Evolutionary conservation across 35 echinoderm and acorn worm genomes (phyloP).

Genomic region (Holothuria glaberrima): DNA sequence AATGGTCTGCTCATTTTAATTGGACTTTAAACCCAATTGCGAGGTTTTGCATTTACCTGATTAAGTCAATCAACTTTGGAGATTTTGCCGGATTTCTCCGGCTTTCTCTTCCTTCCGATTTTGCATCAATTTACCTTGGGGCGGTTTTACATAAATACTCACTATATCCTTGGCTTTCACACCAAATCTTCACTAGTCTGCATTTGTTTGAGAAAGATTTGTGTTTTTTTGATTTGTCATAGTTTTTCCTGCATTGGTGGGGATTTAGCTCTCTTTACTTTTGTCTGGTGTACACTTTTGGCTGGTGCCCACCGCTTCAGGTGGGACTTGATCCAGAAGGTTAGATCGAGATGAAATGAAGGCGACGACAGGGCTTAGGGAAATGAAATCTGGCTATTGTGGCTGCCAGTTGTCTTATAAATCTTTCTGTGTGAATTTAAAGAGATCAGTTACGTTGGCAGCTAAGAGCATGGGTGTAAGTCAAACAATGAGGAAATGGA

Average conservation of each 20-base stretch:
- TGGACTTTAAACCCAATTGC: constrained; percentile 52
- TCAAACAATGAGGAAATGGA: constrained; percentile 8
- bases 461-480: constrained; percentile 26
- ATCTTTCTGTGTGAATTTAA: constrained; percentile 35
- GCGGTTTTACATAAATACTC: constrained; percentile 24
- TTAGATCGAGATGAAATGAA: constrained; percentile 10
- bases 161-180: constrained; percentile 40
- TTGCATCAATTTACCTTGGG: constrained; percentile 39
- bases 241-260: constrained; percentile 23
- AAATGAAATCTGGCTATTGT: constrained; percentile 26
- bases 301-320: constrained; percentile 37
- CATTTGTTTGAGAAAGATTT: constrained; percentile 53
- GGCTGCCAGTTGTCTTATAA: constrained; percentile 38
- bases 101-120: constrained; percentile 48
- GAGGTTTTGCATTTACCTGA: constrained; percentile 48
- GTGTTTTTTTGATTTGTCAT: constrained; percentile 7
- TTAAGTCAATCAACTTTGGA: constrained; percentile 57
- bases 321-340: constrained; percentile 51
- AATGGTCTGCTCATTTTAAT: constrained; percentile 29
- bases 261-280: constrained; percentile 16
- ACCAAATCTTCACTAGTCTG: constrained; percentile 29
- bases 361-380: constrained; percentile 25
- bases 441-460: constrained; percentile 19
- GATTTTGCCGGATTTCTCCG: constrained; percentile 24
- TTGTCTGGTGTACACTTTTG: background rate